Base-by-base conservation (phyloP, 2,888 invertebrate genomes). In the Drosophila sordidapex region DNA sequence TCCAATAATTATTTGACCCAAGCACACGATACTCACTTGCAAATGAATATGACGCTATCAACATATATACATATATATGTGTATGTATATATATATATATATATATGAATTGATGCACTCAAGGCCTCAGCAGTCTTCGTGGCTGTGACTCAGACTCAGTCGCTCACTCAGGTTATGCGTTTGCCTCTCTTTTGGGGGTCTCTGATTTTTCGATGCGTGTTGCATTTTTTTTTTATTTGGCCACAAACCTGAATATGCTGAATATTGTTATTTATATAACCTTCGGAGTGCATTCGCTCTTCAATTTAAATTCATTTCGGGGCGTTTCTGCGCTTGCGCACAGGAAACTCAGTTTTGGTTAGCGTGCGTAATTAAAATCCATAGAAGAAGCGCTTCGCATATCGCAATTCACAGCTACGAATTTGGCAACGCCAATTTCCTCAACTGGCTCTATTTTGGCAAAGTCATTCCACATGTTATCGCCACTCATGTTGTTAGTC, bases 381-480 rank as follows among this genome's bases (percentile, higher is more conserved):
- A 52, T 43, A 81, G 48, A 58, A 36, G 70, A 62, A 58, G 36
- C 46, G 46, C 43, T 46, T 46, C 18, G 40, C 64, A 40, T 62
- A 59, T 75, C 52, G 25, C 64, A 79, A 61, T 61, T 43, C 53
- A 43, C 15, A 21, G 29, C n/a, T 53, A 43, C 71, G 33, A 60
- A 54, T 67, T 71, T 77, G 72, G 81, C 57, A 67, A 77, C 48
- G n/a, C 48, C 31, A 61, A 81, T 77, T 77, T 77, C 81, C 77
- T 66, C 33, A 25, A 36, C 33, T 13, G 56, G 5, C 35, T 40
- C 21, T 10, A 43, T 33, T 51, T 71, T 59, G 36, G 27, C 13
- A 15, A 46, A 71, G 13, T 70, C 35, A 56, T 52, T 57, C 5
- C n/a, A 58, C 15, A 49, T 13, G 10, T 31, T 69, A 54, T 48